phyloP scores from a whole-genome alignment of 1,140 invertebrate genomes.

The Chelonus insularis region DNA sequence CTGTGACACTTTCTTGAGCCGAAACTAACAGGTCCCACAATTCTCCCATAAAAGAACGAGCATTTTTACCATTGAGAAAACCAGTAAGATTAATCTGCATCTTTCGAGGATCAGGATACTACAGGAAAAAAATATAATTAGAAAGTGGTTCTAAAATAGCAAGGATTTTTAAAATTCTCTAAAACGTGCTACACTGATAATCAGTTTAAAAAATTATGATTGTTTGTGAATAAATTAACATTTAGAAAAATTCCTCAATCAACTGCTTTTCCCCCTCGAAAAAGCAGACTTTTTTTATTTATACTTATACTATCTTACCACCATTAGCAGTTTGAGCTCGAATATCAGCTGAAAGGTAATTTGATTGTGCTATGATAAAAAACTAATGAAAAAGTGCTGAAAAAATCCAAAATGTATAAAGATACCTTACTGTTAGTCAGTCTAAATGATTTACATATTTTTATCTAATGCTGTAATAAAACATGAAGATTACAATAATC shows the following conservation, averaged over 20 bases:
- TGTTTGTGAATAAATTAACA: no score
- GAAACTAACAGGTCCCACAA: conserved; percentile 94
- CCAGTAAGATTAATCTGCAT: conserved; percentile 99
- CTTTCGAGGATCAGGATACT: conserved; percentile 94
- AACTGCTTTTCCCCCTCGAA: conserved; percentile 62
- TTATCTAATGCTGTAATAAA: conserved; percentile 6
- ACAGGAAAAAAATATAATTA: conserved; percentile 48
- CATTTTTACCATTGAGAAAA: conserved; percentile 97
- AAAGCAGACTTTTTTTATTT: conserved; percentile 48
- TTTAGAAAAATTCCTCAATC: conserved; percentile 35
- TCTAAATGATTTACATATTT: not conserved
- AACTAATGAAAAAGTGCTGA: no score
- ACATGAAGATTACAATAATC: not conserved
- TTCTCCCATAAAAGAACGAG: conserved; percentile 95
- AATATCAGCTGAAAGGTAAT: not conserved
- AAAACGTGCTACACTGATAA: no score
- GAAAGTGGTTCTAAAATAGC: not conserved
- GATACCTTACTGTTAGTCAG: no score
- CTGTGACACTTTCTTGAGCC: conserved; percentile 91
- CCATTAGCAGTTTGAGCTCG: conserved; percentile 13
- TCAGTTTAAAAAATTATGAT: no score
- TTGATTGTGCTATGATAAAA: not conserved
- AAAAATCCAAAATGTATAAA: conserved; percentile 13
- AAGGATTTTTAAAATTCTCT: no score
- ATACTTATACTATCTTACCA: conserved; percentile 51